Evolutionary conservation across 2,888 invertebrate species (phyloP).

Genomic region (Embidobia sp.): DNA sequence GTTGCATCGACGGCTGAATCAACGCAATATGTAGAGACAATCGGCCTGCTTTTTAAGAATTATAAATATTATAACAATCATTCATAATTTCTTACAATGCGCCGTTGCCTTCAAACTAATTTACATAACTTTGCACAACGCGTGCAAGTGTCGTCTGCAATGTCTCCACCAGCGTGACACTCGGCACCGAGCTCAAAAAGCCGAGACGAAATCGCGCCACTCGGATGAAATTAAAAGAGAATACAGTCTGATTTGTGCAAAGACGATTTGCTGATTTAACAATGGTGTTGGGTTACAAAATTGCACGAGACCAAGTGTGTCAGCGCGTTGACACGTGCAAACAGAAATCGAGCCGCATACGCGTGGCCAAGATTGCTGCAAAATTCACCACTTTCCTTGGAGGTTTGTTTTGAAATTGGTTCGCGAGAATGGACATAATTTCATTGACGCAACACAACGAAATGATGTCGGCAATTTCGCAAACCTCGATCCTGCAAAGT

Average conservation of each 20-base stretch:
- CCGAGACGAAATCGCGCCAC: background rate
- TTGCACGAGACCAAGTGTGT: conserved; percentile 41
- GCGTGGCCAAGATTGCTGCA: conserved; percentile 16
- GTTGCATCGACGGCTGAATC: no score
- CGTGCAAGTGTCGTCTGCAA: no score
- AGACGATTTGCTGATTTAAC: conserved; percentile 22
- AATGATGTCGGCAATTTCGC: conserved; percentile 1
- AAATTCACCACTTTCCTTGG: conserved; percentile 12
- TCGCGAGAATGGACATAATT: conserved; percentile 12
- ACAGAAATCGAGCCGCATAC: background rate
- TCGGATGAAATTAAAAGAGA: background rate
- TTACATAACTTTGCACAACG: no score
- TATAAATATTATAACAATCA: no score
- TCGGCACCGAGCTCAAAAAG: background rate
- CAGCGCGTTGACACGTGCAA: conserved; percentile 31
- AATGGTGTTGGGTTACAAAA: conserved; percentile 30
- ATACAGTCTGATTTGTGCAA: background rate
- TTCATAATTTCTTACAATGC: no score
- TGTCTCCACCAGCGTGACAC: no score
- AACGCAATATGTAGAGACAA: no score
- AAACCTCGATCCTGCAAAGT: background rate
- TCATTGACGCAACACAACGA: background rate
- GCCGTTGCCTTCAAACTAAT: no score
- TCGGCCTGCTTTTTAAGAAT: no score
- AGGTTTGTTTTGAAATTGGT: conserved; percentile 17